phyloP scores from a whole-genome alignment of 1,140 invertebrate species.

The Leptopilina boulardi region DNA sequence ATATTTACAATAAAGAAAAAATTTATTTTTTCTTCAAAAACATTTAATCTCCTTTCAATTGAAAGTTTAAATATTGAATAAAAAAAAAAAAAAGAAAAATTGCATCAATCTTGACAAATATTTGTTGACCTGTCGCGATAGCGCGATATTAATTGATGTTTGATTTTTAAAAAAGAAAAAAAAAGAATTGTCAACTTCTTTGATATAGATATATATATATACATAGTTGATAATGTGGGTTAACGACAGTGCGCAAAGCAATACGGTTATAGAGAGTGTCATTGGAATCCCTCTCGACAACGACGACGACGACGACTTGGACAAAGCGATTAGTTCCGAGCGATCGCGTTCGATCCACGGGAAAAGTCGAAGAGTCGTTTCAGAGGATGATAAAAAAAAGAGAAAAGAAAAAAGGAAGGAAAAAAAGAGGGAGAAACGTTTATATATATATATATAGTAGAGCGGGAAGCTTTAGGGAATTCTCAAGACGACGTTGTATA shows the following conservation, averaged over 20 bases:
- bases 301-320: no score
- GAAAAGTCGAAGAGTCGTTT: slow-evolving; percentile 21
- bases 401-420: no score
- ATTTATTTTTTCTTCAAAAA: no score
- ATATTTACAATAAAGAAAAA: no score
- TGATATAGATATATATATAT: no score
- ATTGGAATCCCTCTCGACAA: slow-evolving; percentile 45
- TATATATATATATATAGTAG: background rate
- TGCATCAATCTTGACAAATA: no score
- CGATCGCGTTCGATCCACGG: slow-evolving; percentile 43
- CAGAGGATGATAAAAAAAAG: background rate
- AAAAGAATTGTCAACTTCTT: background rate
- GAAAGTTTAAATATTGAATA: no score
- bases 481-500: slow-evolving; percentile 13
- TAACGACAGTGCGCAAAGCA: slow-evolving; percentile 6
- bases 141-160: background rate
- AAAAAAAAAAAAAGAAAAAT: no score
- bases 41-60: no score
- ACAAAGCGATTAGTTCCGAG: slow-evolving; percentile 47
- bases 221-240: background rate
- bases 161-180: background rate
- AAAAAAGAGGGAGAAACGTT: no score
- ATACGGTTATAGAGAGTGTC: background rate
- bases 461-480: slow-evolving; percentile 15
- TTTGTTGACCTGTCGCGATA: no score